Base-by-base conservation (phyloP, 2,888 invertebrate genomes). In the Neuroscelio doddi region DNA sequence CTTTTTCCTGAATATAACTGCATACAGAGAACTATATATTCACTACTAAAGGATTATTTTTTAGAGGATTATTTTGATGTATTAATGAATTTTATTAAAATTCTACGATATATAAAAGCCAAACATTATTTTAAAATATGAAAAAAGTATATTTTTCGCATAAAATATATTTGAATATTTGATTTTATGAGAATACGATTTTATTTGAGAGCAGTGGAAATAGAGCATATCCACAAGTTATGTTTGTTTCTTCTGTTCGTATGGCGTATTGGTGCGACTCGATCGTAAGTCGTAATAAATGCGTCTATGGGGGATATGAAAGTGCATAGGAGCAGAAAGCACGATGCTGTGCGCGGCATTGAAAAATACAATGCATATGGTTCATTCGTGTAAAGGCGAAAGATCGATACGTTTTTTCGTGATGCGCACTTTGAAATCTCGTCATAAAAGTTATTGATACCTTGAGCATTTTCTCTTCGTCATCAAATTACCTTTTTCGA, bases 361-460 rank as follows among this genome's bases (percentile, higher is more conserved):
- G 66, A 62, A 65, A 73, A 70, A 72, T 71, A 69, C 64, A 65
- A 57, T 64, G 50, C 59, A 55, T 62, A 55, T 57, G 53, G 56
- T 47, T 67, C 66, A 61, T 47, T 32, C 49, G 50, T 56, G 52
- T 75, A 71, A 72, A 73, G 71, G 53, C 58, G 64, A 71, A 64
- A 75, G 70, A 69, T 61, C 63, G 67, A 64, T 46, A 41, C 68
- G 52, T 47, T 62, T 63, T 51, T 38, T 58, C 56, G 29, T 47
- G 49, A 66, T 59, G 51, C 21, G 46, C 53, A 46, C 57, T 71
- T 69, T 72, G 69, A 64, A 64, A 62, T 45, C 64, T 26, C 50
- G 50, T 64, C 67, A 53, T 74, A 71, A 71, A 69, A 64, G 61
- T n/a, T n/a, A n/a, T n/a, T n/a, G n/a, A n/a, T n/a, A n/a, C n/a